A percentile compares a stretch with the other conserved stretches of the same genome.
phyloP scores from a whole-genome alignment of 2,888 invertebrate genomes.

The Macrophya alboannulata region DNA sequence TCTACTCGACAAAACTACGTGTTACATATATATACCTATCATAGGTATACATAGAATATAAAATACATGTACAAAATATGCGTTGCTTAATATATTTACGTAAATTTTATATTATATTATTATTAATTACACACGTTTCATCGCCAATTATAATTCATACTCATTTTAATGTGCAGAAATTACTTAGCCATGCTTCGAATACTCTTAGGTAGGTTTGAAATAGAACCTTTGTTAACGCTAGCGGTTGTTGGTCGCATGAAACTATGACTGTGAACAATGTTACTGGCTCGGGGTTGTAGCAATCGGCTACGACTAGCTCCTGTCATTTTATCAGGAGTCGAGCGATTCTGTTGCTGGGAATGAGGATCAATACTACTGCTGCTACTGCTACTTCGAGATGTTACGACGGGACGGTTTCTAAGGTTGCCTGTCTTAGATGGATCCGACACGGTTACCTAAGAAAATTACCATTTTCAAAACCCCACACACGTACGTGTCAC shows the following conservation, averaged over 20 bases:
- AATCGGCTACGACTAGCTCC: constrained; percentile 68
- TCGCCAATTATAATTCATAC: neutral
- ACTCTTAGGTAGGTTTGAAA: constrained; percentile 76
- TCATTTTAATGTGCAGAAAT: neutral
- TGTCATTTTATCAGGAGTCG: constrained; percentile 30
- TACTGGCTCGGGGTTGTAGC: constrained; percentile 70
- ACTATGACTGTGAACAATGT: constrained; percentile 74
- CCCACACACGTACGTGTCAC: neutral
- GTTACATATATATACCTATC: neutral
- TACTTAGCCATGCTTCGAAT: constrained; percentile 70
- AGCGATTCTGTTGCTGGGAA: constrained; percentile 65
- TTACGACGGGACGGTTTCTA: constrained; percentile 63
- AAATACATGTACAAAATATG: constrained; percentile 17
- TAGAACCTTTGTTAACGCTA: constrained; percentile 87
- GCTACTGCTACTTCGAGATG: constrained; percentile 80
- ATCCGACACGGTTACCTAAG: constrained; percentile 62
- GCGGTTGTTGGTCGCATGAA: constrained; percentile 95
- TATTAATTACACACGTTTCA: constrained; percentile 25
- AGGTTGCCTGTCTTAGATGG: constrained; percentile 60
- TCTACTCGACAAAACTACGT: neutral
- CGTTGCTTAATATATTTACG: constrained; percentile 6
- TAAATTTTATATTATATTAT: constrained; percentile 24
- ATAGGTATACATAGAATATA: neutral
- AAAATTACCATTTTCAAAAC: neutral
- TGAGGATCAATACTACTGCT: constrained; percentile 79